A percentile compares a stretch with the other conserved stretches of the same genome.
These are phyloP conservation scores for Chymomyza costata DNA, from an alignment of 1,140 invertebrate species.

Conservation along the genomic window DNA sequence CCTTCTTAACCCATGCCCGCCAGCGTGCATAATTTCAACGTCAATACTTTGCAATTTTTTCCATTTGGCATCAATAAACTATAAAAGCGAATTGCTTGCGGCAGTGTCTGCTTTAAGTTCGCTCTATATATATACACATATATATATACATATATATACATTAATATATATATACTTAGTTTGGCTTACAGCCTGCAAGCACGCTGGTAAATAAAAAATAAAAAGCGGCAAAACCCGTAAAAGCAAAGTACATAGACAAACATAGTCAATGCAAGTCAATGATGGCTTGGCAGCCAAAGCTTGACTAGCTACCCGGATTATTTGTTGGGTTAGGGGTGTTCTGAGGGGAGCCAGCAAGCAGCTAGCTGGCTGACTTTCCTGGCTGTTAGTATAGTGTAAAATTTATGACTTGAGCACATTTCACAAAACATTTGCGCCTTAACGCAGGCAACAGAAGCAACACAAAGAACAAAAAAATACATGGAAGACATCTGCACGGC, in stretches of 20 bases:
- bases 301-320: background rate
- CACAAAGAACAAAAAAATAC: conserved; percentile 22
- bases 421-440: conserved; percentile 68
- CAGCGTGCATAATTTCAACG: conserved; percentile 63
- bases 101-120: conserved; percentile 48
- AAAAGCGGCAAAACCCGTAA: conserved; percentile 37
- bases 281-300: conserved; percentile 19
- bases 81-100: conserved; percentile 65
- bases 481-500: conserved; percentile 16
- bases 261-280: conserved; percentile 67
- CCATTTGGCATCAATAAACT: conserved; percentile 70
- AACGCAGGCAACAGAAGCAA: conserved; percentile 23
- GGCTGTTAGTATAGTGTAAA: conserved; percentile 56
- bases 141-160: too few relatives aligned
- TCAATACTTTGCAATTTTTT: conserved; percentile 60
- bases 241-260: conserved; percentile 57
- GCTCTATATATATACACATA: too few relatives aligned
- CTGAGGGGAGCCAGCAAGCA: conserved; percentile 18
- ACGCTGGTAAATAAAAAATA: conserved; percentile 46
- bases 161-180: conserved; percentile 37
- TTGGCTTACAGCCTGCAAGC: too few relatives aligned
- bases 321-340: background rate
- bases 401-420: conserved; percentile 70
- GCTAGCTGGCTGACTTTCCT: background rate
- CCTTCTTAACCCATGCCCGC: conserved; percentile 1